These are phyloP conservation scores for Temnothorax nylanderi DNA, from an alignment of 1,140 invertebrate species.

Conservation along the genomic window DNA sequence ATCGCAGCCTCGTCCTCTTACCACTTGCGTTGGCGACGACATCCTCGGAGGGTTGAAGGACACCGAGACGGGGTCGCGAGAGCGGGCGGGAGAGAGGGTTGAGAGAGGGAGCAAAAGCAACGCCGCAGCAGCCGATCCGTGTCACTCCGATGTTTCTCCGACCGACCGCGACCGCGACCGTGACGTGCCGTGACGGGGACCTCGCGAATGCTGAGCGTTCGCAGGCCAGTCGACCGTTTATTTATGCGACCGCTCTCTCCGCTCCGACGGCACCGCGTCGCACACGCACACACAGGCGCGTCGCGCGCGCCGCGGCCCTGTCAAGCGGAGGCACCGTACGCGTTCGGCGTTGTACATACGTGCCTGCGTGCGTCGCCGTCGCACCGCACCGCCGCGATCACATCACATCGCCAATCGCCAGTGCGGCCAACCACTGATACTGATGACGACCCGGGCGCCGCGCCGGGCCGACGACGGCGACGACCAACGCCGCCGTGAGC, in stretches of 20 bases:
- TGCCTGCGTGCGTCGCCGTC: too few relatives aligned
- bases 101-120: too few relatives aligned
- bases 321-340: too few relatives aligned
- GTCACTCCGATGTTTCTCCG: not conserved
- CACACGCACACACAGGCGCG: not conserved
- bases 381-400: too few relatives aligned
- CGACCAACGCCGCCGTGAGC: too few relatives aligned
- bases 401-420: not conserved
- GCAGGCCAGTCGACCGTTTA: constrained; percentile 22
- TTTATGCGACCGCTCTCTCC: constrained; percentile 48
- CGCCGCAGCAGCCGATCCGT: not conserved
- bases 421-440: not conserved
- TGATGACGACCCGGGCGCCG: too few relatives aligned
- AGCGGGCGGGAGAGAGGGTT: too few relatives aligned
- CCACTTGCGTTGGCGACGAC: constrained; percentile 78
- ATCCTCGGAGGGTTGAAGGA: constrained; percentile 63
- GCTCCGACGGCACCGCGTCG: not conserved
- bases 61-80: not conserved
- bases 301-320: too few relatives aligned
- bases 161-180: not conserved
- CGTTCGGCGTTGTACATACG: too few relatives aligned
- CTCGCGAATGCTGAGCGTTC: constrained; percentile 20
- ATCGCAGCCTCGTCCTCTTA: constrained; percentile 57
- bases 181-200: not conserved
- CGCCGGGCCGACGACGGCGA: too few relatives aligned